A percentile compares a stretch with the other conserved stretches of the same genome.
phyloP scores from a whole-genome alignment of 2,888 invertebrate species.

The Apamea crenata region DNA sequence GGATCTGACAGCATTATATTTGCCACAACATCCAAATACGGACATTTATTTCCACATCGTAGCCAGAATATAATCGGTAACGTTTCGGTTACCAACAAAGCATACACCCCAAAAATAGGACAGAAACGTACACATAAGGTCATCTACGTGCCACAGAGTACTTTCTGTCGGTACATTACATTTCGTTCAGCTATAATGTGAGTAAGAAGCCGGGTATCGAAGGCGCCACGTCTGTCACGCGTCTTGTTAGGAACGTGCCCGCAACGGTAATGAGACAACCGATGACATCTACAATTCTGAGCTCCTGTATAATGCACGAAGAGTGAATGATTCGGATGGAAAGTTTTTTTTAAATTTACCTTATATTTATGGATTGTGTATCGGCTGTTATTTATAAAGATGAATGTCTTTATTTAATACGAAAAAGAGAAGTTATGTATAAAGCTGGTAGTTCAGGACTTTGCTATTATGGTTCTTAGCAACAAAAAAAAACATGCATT shows the following conservation, averaged over 20 bases:
- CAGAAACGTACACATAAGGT: conserved; percentile 39
- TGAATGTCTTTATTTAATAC: not conserved
- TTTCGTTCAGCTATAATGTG: conserved; percentile 52
- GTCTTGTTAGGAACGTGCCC: conserved; percentile 76
- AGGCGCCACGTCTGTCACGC: conserved; percentile 67
- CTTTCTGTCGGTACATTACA: conserved; percentile 37
- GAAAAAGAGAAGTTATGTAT: not conserved
- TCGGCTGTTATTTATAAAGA: not conserved
- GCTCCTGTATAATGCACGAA: conserved; percentile 50
- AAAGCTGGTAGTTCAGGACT: too few species aligned
- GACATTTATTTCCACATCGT: not conserved
- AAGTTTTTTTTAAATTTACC: conserved; percentile 14
- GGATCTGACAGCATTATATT: not conserved
- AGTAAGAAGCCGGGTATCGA: conserved; percentile 62
- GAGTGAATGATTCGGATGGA: conserved; percentile 32
- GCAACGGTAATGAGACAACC: conserved; percentile 68
- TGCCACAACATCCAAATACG: not conserved
- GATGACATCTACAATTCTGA: conserved; percentile 50
- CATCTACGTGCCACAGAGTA: conserved; percentile 50
- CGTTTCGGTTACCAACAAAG: conserved; percentile 41
- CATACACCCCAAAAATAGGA: conserved; percentile 9
- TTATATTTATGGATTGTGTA: not conserved
- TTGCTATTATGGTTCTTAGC: not conserved
- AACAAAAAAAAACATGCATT: too few species aligned
- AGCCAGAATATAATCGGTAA: conserved; percentile 17